A percentile compares a stretch with the other conserved stretches of the same genome.
phyloP scores from a whole-genome alignment of 2,888 invertebrate species.

The Papilio elwesi region DNA sequence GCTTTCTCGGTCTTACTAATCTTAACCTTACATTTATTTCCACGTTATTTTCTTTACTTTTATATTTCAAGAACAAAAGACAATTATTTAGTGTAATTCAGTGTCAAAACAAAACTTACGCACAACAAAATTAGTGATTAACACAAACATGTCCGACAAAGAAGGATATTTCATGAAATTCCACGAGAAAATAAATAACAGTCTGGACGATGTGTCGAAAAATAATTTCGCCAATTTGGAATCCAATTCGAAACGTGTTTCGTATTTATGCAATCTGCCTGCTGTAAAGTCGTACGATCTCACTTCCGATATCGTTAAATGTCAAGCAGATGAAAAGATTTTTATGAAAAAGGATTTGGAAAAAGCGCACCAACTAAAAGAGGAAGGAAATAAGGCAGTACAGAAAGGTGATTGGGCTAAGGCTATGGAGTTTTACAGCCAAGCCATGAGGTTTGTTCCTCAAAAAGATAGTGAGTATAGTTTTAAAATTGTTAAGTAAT shows the following conservation, averaged over 20 bases:
- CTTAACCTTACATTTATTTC: constrained; percentile 59
- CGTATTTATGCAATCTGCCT: constrained; percentile 84
- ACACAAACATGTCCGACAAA: constrained; percentile 63
- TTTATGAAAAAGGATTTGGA: constrained; percentile 83
- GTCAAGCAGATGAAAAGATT: constrained; percentile 63
- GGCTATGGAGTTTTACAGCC: constrained; percentile 88
- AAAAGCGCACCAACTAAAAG: constrained; percentile 86
- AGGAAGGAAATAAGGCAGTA: constrained; percentile 89
- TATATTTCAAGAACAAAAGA: not conserved
- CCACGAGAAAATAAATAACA: constrained; percentile 84
- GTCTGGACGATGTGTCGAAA: constrained; percentile 82
- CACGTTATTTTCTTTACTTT: constrained; percentile 35
- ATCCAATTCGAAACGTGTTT: constrained; percentile 86
- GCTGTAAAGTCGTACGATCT: constrained; percentile 78
- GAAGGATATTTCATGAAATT: constrained; percentile 86
- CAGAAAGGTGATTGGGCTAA: constrained; percentile 87
- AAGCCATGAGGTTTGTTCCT: constrained; percentile 87
- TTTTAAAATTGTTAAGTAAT: constrained; percentile 16
- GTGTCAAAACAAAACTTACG: constrained; percentile 6
- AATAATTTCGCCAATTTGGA: constrained; percentile 86
- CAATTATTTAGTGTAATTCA: constrained; percentile 22
- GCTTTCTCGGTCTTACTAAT: constrained; percentile 56
- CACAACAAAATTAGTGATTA: not conserved
- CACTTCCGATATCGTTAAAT: constrained; percentile 69
- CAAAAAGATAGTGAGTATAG: constrained; percentile 86